Conservation (phyloP, 2,888 invertebrate genomes). For the Drepana falcataria region DNA sequence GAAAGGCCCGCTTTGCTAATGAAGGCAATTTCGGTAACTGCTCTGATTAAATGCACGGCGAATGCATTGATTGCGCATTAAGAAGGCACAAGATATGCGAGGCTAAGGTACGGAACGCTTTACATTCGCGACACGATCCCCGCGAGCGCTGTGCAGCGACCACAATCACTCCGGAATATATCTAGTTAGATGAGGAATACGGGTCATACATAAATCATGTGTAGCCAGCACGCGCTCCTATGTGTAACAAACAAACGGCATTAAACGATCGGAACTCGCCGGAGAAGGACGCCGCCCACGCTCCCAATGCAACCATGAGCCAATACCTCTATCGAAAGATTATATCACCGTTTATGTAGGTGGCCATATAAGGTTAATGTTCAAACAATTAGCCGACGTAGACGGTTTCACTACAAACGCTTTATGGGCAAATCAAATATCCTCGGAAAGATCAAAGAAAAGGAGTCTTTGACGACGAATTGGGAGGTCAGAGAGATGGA, state of each 20-base stretch:
- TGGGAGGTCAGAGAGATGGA: no score
- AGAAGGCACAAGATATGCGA: slow-evolving; percentile 21
- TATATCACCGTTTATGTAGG: slow-evolving; percentile 75
- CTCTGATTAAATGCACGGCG: slow-evolving; percentile 51
- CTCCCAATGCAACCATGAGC: slow-evolving; percentile 52
- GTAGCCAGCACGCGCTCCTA: slow-evolving; percentile 42
- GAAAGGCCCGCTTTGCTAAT: slow-evolving; percentile 55
- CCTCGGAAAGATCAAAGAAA: no score
- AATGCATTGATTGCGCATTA: slow-evolving; percentile 48
- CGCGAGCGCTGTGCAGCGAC: slow-evolving; percentile 50
- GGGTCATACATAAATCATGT: slow-evolving; percentile 70
- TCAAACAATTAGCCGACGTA: slow-evolving; percentile 32
- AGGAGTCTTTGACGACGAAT: no score
- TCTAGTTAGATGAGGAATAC: slow-evolving; percentile 65
- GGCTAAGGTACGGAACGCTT: slow-evolving; percentile 27
- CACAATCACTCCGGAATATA: slow-evolving; percentile 68
- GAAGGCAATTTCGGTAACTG: slow-evolving; percentile 59
- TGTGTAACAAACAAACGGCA: slow-evolving; percentile 39
- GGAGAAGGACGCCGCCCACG: slow-evolving; percentile 70
- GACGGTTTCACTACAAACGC: not conserved
- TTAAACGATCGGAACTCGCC: slow-evolving; percentile 44
- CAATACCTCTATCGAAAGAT: slow-evolving; percentile 48
- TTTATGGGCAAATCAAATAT: not conserved
- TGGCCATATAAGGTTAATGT: slow-evolving; percentile 77
- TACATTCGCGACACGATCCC: slow-evolving; percentile 56